Base-by-base conservation (phyloP, 2,888 invertebrate genomes). In the Clistopyga incitator region DNA sequence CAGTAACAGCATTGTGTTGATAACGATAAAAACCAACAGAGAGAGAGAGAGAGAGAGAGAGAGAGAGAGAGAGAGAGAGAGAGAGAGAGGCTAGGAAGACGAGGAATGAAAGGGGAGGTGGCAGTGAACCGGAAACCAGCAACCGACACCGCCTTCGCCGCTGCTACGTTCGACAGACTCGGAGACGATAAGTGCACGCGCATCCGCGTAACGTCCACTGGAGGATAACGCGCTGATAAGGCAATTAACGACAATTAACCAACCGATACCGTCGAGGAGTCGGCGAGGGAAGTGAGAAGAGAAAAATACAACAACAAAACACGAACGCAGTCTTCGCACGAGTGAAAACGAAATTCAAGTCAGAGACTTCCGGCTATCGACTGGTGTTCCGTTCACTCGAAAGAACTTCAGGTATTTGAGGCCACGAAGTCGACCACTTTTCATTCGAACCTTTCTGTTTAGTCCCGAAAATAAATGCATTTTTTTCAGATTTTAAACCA, bases 81-180 rank as follows among this genome's bases (percentile, higher is more conserved):
- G 0, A 1, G 34, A 34, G 34, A 34, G 1, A 6, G 6, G 8
- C 34, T 6, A 8, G 34, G 29, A 6, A 34, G 34, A 8, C 29
- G 29, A 29, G 29, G 29, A 29, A 29, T 29, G 29, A 29, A 29
- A 34, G 4, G 61, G 25, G 74, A 25, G 29, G 75, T 11, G 45
- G 45, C 20, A 29, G 47, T 47, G 45, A 45, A 74, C 71, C 59
- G 78, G 74, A 82, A 78, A 78, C 78, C 64, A 74, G 68, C 71
- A 74, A 80, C 75, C 68, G 68, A 72, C 38, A 77, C 71, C 56
- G 25, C 38, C 64, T 72, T 34, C 6, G 34, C 34, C 67, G 59
- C 54, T 52, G 13, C 45, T 3, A 61, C 64, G 74, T 34, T 13
- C 34, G 47, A 50, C 29, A 47, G 34, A 34, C 34, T 56, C 56